Conservation (phyloP, 2,888 invertebrate genomes). For the Pseudococcus jackbeardsleyi region DNA sequence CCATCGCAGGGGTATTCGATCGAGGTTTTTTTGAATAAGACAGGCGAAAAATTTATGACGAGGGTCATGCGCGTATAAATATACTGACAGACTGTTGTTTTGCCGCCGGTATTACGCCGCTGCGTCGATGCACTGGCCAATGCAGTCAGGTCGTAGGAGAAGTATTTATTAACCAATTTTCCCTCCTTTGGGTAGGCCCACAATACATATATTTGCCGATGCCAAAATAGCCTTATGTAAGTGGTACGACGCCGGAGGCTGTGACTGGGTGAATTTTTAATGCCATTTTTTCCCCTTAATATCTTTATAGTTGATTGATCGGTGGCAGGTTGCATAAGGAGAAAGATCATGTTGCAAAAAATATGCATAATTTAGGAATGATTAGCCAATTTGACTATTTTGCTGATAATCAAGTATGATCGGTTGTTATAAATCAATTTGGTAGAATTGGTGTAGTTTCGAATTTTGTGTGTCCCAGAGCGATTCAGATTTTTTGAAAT, state of each 20-base stretch:
- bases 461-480: too few relatives aligned
- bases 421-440: too few relatives aligned
- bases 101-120: conserved; percentile 35
- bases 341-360: neutral
- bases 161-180: conserved; percentile 25
- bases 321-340: neutral
- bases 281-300: neutral
- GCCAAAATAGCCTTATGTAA: neutral
- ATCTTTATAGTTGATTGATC: conserved; percentile 22
- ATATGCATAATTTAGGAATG: neutral
- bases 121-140: neutral
- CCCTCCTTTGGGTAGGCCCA: neutral
- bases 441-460: too few relatives aligned
- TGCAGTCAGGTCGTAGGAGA: neutral
- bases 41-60: conserved; percentile 39
- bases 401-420: too few relatives aligned
- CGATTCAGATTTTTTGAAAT: too few relatives aligned
- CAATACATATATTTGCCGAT: neutral
- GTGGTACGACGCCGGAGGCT: neutral
- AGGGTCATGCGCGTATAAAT: neutral
- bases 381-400: too few relatives aligned
- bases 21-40: neutral
- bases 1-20: conserved; percentile 10
- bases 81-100: conserved; percentile 27
- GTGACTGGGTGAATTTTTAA: neutral